phyloP scores from a whole-genome alignment of 2,888 invertebrate species.

The Eupithecia insigniata region DNA sequence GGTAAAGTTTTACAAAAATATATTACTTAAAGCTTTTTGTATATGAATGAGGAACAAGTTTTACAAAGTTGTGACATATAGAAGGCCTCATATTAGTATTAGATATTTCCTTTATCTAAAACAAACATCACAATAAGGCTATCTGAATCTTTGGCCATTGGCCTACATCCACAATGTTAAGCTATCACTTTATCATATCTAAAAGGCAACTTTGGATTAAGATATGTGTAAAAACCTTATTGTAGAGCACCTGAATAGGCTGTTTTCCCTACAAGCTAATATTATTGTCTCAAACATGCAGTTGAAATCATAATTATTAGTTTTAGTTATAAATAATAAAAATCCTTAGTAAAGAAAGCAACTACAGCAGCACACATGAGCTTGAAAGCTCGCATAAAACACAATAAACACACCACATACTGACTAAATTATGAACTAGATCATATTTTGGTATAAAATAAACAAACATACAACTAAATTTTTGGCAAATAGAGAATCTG shows the following conservation, averaged over 20 bases:
- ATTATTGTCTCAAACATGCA: slow-evolving; percentile 73
- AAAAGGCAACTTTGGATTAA: slow-evolving; percentile 83
- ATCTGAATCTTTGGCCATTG: slow-evolving; percentile 75
- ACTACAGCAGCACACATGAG: slow-evolving; percentile 80
- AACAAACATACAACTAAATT: slow-evolving; percentile 78
- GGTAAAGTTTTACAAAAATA: slow-evolving; percentile 74
- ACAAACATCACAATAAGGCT: slow-evolving; percentile 72
- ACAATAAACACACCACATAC: slow-evolving; percentile 78
- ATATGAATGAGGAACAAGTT: slow-evolving; percentile 67
- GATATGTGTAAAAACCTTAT: slow-evolving; percentile 79
- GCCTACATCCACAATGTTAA: slow-evolving; percentile 71
- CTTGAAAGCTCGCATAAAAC: slow-evolving; percentile 71
- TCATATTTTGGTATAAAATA: slow-evolving; percentile 79
- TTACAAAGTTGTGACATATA: slow-evolving; percentile 60
- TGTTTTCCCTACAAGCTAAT: slow-evolving; percentile 69
- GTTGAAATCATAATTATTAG: slow-evolving; percentile 60
- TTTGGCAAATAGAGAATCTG: slow-evolving; percentile 83
- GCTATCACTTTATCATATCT: slow-evolving; percentile 81
- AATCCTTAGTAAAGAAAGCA: too few species aligned
- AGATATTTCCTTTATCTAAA: slow-evolving; percentile 67
- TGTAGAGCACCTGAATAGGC: slow-evolving; percentile 81
- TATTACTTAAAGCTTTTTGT: slow-evolving; percentile 70
- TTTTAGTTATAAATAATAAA: slow-evolving; percentile 38
- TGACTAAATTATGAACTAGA: slow-evolving; percentile 83
- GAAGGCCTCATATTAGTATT: slow-evolving; percentile 66